Conservation (phyloP, 2,113 vertebrate species). For the Herpailurus yagouaroundi region DNA sequence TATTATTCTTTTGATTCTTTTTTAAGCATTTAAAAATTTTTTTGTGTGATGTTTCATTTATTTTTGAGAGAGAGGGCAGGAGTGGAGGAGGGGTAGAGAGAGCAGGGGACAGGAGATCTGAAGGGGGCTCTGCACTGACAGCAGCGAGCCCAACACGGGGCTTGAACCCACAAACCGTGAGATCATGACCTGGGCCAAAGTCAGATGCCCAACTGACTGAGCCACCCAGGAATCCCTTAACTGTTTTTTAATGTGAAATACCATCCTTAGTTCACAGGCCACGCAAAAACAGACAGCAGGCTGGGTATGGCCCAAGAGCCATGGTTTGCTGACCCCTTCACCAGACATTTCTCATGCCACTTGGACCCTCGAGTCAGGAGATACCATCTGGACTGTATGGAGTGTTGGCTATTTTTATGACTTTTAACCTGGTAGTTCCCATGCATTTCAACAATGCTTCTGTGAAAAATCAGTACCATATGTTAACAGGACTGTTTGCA, state of each 20-base stretch:
- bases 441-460: slow-evolving; percentile 72
- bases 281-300: neutral
- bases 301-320: neutral
- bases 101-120: too few species aligned
- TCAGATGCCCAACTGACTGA: too few species aligned
- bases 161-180: too few species aligned
- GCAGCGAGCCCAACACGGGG: too few species aligned
- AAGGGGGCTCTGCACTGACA: too few species aligned
- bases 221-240: neutral
- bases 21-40: slow-evolving; percentile 25
- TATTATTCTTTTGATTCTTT: slow-evolving; percentile 13
- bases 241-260: neutral
- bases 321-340: neutral
- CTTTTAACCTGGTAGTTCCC: slow-evolving; percentile 65
- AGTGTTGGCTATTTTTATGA: slow-evolving; percentile 38
- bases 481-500: slow-evolving; percentile 67
- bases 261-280: neutral
- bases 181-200: too few species aligned
- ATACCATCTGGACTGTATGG: slow-evolving; percentile 35
- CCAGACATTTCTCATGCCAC: neutral
- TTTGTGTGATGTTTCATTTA: too few species aligned
- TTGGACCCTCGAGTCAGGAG: slow-evolving; percentile 14
- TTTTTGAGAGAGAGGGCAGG: too few species aligned
- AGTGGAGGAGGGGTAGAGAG: too few species aligned
- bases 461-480: slow-evolving; percentile 74